A percentile compares a stretch with the other conserved stretches of the same genome.
These are phyloP conservation scores for Phylloscopus trochilus DNA, from an alignment of 2,113 vertebrate species.

Conservation along the genomic window DNA sequence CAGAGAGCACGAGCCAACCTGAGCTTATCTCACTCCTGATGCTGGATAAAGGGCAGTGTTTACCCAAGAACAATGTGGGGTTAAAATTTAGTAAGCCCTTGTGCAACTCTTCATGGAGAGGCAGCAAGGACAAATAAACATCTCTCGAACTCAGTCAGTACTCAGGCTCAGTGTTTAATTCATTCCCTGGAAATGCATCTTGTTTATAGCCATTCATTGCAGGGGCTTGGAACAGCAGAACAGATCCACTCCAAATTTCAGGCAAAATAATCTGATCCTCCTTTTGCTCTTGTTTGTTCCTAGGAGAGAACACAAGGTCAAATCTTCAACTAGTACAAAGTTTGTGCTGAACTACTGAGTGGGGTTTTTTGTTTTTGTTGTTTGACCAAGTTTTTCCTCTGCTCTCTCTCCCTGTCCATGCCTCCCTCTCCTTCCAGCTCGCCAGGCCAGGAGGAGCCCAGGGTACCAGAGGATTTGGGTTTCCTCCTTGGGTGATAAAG, in stretches of 20 bases:
- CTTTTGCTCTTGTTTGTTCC: not conserved
- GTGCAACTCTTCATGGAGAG: constrained; percentile 37
- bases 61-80: constrained; percentile 25
- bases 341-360: not conserved
- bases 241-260: constrained; percentile 42
- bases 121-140: constrained; percentile 57
- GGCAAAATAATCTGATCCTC: not conserved
- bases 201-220: constrained; percentile 20
- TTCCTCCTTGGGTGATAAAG: not conserved
- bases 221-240: constrained; percentile 10
- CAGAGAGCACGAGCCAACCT: rapidly evolving
- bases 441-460: not conserved
- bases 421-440: not conserved
- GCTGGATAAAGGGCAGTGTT: not conserved
- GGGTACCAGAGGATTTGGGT: not conserved
- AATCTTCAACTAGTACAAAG: not conserved
- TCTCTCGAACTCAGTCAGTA: not conserved
- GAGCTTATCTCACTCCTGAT: not conserved
- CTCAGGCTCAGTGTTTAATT: not conserved
- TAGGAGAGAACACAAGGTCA: constrained; percentile 48
- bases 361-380: not conserved
- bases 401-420: not conserved
- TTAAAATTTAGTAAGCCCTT: constrained; percentile 46
- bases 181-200: not conserved
- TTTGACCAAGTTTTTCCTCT: not conserved